Conservation (phyloP, 2,113 vertebrate genomes). For the Triplophysa rosa region DNA sequence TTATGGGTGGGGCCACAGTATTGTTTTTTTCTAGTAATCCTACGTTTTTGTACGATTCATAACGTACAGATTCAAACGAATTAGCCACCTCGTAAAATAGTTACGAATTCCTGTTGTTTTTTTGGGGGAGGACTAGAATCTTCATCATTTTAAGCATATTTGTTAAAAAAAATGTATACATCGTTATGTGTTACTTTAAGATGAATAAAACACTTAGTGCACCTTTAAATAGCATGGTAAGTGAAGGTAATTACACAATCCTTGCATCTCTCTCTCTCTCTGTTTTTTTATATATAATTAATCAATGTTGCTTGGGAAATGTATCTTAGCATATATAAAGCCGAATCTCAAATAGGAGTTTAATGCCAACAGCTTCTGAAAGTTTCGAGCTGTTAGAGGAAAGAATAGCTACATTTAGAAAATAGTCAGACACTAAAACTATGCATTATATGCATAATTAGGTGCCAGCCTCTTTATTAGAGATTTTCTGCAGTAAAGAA, state of each 20-base stretch:
- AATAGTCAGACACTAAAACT: background rate
- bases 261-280: background rate
- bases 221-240: background rate
- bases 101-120: too few species aligned
- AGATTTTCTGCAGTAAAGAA: constrained; percentile 5
- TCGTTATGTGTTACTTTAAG: too few species aligned
- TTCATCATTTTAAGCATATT: too few species aligned
- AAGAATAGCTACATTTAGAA: background rate
- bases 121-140: too few species aligned
- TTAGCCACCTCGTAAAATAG: too few species aligned
- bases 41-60: too few species aligned
- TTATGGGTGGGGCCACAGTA: too few species aligned
- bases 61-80: too few species aligned
- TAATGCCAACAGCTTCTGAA: background rate
- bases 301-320: constrained; percentile 22
- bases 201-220: background rate
- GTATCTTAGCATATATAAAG: background rate
- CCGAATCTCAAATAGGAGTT: background rate
- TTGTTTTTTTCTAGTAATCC: too few species aligned
- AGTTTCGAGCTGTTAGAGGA: background rate
- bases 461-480: background rate
- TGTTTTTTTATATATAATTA: constrained; percentile 13
- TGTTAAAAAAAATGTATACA: too few species aligned
- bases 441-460: background rate
- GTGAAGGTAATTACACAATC: background rate